These are phyloP conservation scores for Oscheius sp. DNA, from an alignment of 1,140 invertebrate species.

Conservation along the genomic window DNA sequence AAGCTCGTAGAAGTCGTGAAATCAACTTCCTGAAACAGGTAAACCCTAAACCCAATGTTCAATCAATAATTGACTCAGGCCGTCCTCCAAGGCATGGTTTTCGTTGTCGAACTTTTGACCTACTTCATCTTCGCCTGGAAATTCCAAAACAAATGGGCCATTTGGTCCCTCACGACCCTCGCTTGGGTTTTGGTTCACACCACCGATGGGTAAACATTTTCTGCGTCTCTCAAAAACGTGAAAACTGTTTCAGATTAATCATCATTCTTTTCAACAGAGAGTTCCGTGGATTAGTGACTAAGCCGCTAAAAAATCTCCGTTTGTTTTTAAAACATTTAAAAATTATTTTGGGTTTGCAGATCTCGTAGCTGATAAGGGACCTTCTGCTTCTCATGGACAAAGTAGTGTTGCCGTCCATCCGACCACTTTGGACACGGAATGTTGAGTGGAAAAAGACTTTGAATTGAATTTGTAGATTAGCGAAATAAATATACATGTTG, in stretches of 20 bases:
- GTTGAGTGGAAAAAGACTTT: too few relatives aligned
- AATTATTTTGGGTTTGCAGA: too few relatives aligned
- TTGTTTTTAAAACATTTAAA: too few relatives aligned
- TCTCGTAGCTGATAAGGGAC: too few relatives aligned
- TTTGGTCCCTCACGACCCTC: neutral
- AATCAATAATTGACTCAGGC: too few relatives aligned
- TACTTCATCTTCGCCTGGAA: neutral
- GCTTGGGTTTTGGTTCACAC: neutral
- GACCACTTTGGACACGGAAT: too few relatives aligned
- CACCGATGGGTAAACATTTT: neutral
- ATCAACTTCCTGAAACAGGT: neutral
- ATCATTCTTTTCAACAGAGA: neutral
- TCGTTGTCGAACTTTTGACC: constrained; percentile 4
- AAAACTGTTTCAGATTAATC: neutral
- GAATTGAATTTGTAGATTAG: too few relatives aligned
- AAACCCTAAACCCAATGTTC: too few relatives aligned
- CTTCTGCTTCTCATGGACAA: too few relatives aligned
- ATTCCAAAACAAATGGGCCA: neutral
- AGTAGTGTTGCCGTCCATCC: too few relatives aligned
- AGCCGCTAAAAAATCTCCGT: neutral
- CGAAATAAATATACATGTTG: too few relatives aligned
- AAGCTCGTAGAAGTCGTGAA: neutral
- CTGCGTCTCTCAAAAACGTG: neutral
- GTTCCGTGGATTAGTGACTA: neutral
- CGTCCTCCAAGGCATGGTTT: neutral